Base-by-base conservation (phyloP, 1,140 invertebrate genomes). In the Condylostylus longicornis region DNA sequence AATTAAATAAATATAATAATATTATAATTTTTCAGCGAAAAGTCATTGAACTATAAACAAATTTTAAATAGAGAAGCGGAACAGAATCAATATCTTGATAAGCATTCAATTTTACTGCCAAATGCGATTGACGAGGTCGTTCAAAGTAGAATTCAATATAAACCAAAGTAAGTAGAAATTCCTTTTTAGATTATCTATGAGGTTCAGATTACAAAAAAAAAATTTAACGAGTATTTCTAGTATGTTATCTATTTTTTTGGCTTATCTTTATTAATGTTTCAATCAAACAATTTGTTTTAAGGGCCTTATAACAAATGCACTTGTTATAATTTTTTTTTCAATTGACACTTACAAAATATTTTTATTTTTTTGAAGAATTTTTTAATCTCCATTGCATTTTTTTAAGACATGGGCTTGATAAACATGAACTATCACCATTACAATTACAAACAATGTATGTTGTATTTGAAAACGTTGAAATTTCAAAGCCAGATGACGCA, bases 391-490 rank as follows among this genome's bases (percentile, higher is more conserved):
- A n/a, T n/a, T n/a, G n/a, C n/a, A n/a, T n/a, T n/a, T n/a, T n/a
- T n/a, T 46, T 41, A 8, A 41, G 44, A 12, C 54, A 63, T 40
- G 65, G 66, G 20, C 46, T 44, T 10, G 49, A 53, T 5, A 66
- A 65, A 40, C 21, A 44, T 3, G 13, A 43, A 8, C 38, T 64
- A 1, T 71, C 80, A 55, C 67, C 73, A 0, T 48, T 83, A 8
- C 65, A 71, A n/a, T 63, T 72, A 0, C 66, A 75, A 8, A 63
- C 77, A 15, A 68, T 82, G 10, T 79, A 71, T 38, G 63, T 82
- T 17, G 67, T 78, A 3, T 76, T 81, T 46, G 77, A 84, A 40
- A 83, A 82, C 44, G 68, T 83, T n/a, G 77, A 83, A 43, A 69
- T 82, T 2, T 68, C 67, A 12, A 68, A 78, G 30, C 63, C 70